Evolutionary conservation across 1,140 invertebrate genomes (phyloP), one percentile per base, ranked within the genome.

Genomic region (Anastrepha ludens): DNA sequence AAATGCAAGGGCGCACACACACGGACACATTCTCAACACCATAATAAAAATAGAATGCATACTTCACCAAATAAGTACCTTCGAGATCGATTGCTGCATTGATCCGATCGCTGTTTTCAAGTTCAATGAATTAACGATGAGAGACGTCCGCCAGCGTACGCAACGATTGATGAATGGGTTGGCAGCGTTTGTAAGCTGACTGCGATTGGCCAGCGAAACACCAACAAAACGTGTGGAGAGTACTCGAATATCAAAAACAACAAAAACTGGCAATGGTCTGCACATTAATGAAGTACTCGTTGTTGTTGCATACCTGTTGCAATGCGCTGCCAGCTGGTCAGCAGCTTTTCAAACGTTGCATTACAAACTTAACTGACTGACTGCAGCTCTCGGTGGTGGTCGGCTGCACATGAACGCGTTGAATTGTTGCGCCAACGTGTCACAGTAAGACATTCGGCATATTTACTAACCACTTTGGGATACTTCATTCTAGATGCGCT

Each of bases 81-180:
- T 44, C 29, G 64, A 11, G 64, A 9, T 29, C 64, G 64, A 39
- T 67, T 39, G 64, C 64, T 11, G 7, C 64, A 67, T 44, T 74
- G 39, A 74, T 17, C 13, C 15, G 67, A 74, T 74, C 44, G 41
- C 0, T 15, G 17, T 2, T 44, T 74, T 5, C 67, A 39, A 74
- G 39, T 44, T 74, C 67, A 17, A 74, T 74, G 67, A 74, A 74
- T 74, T 47, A 44, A 47, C 17, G 67, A 11, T 8, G 67, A 47
- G 44, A 74, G 39, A 47, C 17, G 11, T 17, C 41, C 13, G 41
- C 67, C 41, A 74, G 39, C 17, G 15, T 15, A 11, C 11, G 15
- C 39, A 74, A 74, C 13, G 67, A 74, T 74, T 74, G 67, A 74
- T 74, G 67, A 74, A 74, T 74, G 67, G 67, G 67, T 6, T 74